phyloP scores from a whole-genome alignment of 2,888 invertebrate genomes.

The Cataglyphis albicans region DNA sequence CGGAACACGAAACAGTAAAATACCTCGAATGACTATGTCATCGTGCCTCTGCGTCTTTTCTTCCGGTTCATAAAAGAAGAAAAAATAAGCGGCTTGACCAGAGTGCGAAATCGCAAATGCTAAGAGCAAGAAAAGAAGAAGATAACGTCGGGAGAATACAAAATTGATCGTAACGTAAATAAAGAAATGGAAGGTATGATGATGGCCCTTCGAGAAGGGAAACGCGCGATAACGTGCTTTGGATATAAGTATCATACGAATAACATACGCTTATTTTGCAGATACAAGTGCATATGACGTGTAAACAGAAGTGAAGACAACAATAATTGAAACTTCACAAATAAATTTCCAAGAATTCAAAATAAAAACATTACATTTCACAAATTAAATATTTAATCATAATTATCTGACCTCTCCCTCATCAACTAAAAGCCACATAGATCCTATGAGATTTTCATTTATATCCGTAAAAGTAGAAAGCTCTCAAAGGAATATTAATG shows the following conservation, averaged over 20 bases:
- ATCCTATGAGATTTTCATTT: not conserved
- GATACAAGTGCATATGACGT: constrained; percentile 56
- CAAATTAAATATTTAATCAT: not conserved
- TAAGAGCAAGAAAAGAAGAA: constrained; percentile 49
- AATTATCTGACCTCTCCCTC: not conserved
- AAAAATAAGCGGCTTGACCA: constrained; percentile 61
- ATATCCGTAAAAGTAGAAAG: not conserved
- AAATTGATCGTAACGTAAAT: constrained; percentile 75
- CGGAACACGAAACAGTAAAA: constrained; percentile 67
- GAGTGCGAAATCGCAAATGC: constrained; percentile 17
- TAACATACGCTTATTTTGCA: constrained; percentile 59
- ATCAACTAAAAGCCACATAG: not conserved
- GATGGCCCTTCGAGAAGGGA: constrained; percentile 68
- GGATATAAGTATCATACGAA: constrained; percentile 66
- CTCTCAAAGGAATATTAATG: constrained; percentile 20
- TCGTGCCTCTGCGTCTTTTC: constrained; percentile 41
- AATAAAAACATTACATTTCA: not conserved
- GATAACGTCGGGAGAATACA: constrained; percentile 74
- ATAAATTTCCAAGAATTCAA: not conserved
- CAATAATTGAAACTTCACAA: not conserved
- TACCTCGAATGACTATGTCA: constrained; percentile 57
- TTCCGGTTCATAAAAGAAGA: constrained; percentile 63
- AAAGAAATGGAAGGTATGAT: constrained; percentile 73
- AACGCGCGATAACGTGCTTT: constrained; percentile 73
- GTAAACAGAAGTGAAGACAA: constrained; percentile 19